These are phyloP conservation scores for Chloroceryle aenea DNA, from an alignment of 2,113 vertebrate species.

Conservation along the genomic window DNA sequence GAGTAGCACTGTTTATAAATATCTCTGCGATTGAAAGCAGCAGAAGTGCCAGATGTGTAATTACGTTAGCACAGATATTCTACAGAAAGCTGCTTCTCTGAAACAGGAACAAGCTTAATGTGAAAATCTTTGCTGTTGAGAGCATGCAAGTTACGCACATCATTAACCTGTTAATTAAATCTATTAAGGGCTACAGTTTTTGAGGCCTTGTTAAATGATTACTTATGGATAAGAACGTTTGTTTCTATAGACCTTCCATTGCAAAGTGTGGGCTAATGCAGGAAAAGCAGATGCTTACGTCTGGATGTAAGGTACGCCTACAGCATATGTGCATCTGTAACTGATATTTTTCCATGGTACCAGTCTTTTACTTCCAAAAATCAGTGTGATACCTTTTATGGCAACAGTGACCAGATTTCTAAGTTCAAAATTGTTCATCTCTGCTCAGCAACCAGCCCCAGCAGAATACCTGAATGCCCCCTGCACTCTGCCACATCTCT, in stretches of 20 bases:
- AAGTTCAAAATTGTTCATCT: background rate
- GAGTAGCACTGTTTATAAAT: conserved; percentile 46
- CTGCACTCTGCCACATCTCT: background rate
- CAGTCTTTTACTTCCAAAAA: background rate
- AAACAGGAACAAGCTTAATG: conserved; percentile 44
- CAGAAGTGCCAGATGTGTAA: conserved; percentile 57
- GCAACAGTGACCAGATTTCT: background rate
- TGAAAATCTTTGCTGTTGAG: conserved; percentile 43
- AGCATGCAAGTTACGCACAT: conserved; percentile 15
- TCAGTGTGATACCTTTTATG: rapidly evolving
- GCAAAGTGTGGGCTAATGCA: background rate
- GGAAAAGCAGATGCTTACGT: background rate
- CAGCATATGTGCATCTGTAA: background rate
- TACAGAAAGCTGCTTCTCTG: conserved; percentile 33
- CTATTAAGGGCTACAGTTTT: conserved; percentile 40
- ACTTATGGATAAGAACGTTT: background rate
- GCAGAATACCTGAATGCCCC: background rate
- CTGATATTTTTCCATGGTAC: background rate
- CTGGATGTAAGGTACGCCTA: background rate
- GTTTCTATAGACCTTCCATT: background rate
- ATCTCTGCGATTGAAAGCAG: conserved; percentile 34
- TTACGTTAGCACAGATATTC: conserved; percentile 50
- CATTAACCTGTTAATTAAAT: conserved; percentile 65
- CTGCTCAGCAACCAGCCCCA: background rate
- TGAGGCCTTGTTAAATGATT: conserved; percentile 47